These are phyloP conservation scores for Acanthopagrus latus DNA, from an alignment of 2,797 vertebrate species.

Conservation along the genomic window DNA sequence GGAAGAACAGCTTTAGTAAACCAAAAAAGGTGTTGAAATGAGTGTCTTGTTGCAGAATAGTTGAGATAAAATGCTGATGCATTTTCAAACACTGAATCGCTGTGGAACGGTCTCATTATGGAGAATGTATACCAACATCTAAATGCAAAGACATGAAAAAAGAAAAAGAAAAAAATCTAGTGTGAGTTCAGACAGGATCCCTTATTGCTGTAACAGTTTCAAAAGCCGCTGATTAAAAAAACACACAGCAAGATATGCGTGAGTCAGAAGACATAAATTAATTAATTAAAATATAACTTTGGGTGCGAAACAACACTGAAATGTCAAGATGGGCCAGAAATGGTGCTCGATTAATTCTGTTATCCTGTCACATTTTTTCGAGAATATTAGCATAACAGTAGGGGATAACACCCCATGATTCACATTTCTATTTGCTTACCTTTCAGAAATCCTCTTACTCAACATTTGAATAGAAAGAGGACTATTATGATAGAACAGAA, in stretches of 20 bases:
- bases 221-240: neutral
- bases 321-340: constrained; percentile 6
- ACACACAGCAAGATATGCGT: neutral
- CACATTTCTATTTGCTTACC: neutral
- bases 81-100: neutral
- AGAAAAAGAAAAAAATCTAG: neutral
- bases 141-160: neutral
- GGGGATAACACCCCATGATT: neutral
- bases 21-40: neutral
- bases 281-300: constrained; percentile 9
- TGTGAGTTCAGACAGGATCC: neutral
- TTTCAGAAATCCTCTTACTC: constrained; percentile 8
- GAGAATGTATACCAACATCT: neutral
- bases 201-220: neutral
- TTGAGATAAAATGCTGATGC: neutral
- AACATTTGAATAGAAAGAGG: neutral
- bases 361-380: constrained; percentile 21
- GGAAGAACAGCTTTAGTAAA: neutral
- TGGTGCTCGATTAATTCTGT: constrained; percentile 15
- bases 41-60: neutral
- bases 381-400: constrained; percentile 1
- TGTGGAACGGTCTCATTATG: neutral
- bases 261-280: neutral
- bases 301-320: neutral
- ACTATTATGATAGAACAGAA: neutral